Conservation (phyloP, 2,888 invertebrate species). For the Acanthosoma haemorrhoidale region DNA sequence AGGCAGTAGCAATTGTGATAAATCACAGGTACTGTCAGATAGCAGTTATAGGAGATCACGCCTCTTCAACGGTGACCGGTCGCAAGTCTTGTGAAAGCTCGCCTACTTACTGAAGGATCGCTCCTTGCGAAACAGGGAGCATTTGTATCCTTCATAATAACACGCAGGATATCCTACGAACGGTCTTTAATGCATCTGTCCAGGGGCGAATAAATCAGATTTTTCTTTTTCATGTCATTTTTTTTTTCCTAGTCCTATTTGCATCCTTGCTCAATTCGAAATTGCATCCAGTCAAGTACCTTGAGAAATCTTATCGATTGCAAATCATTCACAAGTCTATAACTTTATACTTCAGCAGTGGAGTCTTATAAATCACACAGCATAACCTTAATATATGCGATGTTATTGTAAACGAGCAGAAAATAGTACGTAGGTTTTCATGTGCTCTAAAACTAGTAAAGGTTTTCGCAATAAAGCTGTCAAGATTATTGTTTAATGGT, state of each 20-base stretch:
- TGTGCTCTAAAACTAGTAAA: too few species aligned
- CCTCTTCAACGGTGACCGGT: not conserved
- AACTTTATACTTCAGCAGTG: too few species aligned
- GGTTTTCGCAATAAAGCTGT: too few species aligned
- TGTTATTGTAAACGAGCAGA: too few species aligned
- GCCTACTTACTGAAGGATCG: not conserved
- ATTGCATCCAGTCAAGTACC: not conserved
- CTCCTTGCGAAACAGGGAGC: not conserved
- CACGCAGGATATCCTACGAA: not conserved
- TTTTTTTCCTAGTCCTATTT: too few species aligned
- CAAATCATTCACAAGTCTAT: not conserved
- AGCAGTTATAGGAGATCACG: too few species aligned
- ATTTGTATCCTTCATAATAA: not conserved
- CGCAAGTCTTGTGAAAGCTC: too few species aligned
- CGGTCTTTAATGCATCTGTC: not conserved
- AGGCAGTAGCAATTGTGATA: not conserved
- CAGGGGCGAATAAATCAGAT: not conserved
- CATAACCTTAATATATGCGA: too few species aligned
- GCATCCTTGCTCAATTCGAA: constrained; percentile 1
- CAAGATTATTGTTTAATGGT: too few species aligned
- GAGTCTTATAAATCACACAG: too few species aligned
- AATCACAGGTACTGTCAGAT: not conserved
- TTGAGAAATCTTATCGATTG: not conserved
- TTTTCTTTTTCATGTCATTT: too few species aligned
- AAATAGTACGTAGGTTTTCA: too few species aligned